Conservation (phyloP, 2,113 vertebrate species). For the Lampris incognitus region DNA sequence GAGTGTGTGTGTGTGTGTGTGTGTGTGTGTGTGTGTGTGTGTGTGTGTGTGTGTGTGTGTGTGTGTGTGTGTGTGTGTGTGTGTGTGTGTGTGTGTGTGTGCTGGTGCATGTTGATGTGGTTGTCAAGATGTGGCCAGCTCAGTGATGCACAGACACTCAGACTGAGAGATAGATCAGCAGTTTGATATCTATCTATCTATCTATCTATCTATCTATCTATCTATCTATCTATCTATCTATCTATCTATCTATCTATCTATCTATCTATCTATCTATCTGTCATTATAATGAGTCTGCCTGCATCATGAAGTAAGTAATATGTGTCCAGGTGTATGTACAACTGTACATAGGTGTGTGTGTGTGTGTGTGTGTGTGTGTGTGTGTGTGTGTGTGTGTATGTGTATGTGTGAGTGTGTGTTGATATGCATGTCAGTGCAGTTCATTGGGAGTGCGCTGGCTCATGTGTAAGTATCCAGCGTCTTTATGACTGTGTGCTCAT, state of each 20-base stretch:
- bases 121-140: neutral
- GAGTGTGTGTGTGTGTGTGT: neutral
- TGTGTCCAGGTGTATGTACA: neutral
- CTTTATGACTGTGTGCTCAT: conserved; percentile 10
- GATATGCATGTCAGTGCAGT: conserved; percentile 10
- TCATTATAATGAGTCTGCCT: no score
- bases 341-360: conserved; percentile 1
- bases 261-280: no score
- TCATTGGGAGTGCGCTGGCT: neutral
- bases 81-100: conserved; percentile 47
- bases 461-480: neutral
- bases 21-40: neutral
- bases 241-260: no score
- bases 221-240: no score
- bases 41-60: neutral
- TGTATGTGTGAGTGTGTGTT: conserved; percentile 49
- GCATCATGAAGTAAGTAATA: no score
- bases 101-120: conserved; percentile 15
- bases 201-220: no score
- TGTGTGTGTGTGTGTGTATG: conserved; percentile 3
- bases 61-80: conserved; percentile 31
- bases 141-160: no score
- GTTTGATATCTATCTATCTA: no score
- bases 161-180: no score
- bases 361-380: conserved; percentile 16